Evolutionary conservation across 2,888 invertebrate species (phyloP), one percentile per base, ranked within the genome.

Genomic region (Agrotis clavis): DNA sequence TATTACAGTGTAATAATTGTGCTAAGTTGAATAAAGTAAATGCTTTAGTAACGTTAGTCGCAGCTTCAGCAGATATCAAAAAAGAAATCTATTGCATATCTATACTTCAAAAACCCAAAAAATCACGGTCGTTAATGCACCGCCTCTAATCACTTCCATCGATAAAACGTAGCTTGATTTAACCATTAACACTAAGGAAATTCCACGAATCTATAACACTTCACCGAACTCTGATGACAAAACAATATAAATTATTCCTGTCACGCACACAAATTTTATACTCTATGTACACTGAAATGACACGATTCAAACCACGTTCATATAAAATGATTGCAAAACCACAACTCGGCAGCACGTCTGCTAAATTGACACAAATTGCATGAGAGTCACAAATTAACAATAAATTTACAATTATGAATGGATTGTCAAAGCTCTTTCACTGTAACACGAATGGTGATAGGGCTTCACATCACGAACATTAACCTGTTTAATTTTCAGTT

Each of bases 51-150:
- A 74, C 18, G 67, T 81, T 79, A 74, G 72, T 71, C 50, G 69
- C 71, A 77, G 78, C 81, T 75, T 73, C 83, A 86, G 93, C 95
- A 95, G 93, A 94, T 94, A 89, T 93, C 91, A 94, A 90, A 85
- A 92, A 91, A 89, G 1, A 85, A 87, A 87, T 90, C 88, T 93
- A 89, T 89, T 93, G 95, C 94, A 91, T 90, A 92, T 86, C 90
- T 93, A 71, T 81, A 94, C 92, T 94, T 94, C 90, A 92, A 91
- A 90, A 90, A 94, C 89, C 94, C 92, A 88, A 82, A 92, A 61
- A 91, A 92, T 92, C 96, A 96, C 96, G 94, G 95, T 94, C 92
- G 92, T 90, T 92, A 94, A 90, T 93, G 96, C 96, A 96, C 96
- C 91, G 94, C 94, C 94, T 93, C 91, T 89, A 87, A 90, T 93